These are phyloP conservation scores for honey bee (Apis mellifera) DNA, from an alignment of 1,140 invertebrate genomes.

Conservation along the genomic window Amel_HAv3.1 CM009942.2:7115501-7116000, in stretches of 20 bases:
- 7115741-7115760: conserved; percentile 50
- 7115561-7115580: too few relatives aligned
- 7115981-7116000: too few relatives aligned
- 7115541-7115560: too few relatives aligned
- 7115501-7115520: too few relatives aligned
- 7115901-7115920: too few relatives aligned
- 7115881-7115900: neutral
- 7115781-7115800: conserved; percentile 39
- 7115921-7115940: too few relatives aligned
- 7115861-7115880: neutral
- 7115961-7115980: too few relatives aligned
- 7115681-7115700: conserved; percentile 39
- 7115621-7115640: neutral
- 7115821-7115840: conserved; percentile 59
- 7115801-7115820: neutral
- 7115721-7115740: neutral
- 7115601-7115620: too few relatives aligned
- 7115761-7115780: conserved; percentile 60
- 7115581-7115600: too few relatives aligned
- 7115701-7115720: conserved; percentile 2
- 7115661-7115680: neutral
- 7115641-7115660: neutral
- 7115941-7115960: too few relatives aligned
- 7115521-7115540: too few relatives aligned
- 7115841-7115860: conserved; percentile 28